Conservation (phyloP, 2,797 vertebrate species). For the Peromyscus aztecus region DNA sequence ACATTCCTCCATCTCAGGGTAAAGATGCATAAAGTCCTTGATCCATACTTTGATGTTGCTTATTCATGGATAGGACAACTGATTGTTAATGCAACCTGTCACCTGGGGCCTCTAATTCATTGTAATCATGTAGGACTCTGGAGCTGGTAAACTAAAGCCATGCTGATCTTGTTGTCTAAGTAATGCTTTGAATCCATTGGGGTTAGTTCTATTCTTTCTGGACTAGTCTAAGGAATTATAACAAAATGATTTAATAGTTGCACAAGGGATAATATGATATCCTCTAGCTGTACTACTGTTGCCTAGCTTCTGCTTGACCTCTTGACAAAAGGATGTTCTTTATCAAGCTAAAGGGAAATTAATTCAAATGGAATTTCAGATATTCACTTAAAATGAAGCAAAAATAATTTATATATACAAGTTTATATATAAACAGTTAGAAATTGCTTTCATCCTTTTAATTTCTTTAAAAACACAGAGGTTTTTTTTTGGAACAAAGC, state of each 20-base stretch:
- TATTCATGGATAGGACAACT: background rate
- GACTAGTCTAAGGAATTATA: conserved; percentile 1
- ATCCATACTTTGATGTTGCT: background rate
- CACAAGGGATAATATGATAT: background rate
- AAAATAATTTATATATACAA: background rate
- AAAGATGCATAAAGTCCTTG: background rate
- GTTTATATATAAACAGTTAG: background rate
- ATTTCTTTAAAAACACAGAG: conserved; percentile 3
- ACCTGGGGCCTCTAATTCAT: background rate
- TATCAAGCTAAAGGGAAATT: background rate
- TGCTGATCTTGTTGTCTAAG: background rate
- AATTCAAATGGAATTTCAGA: conserved; percentile 34
- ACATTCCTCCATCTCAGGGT: background rate
- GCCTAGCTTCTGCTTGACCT: conserved; percentile 19
- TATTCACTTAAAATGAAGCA: conserved; percentile 12
- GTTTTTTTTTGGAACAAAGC: background rate
- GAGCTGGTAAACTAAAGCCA: background rate
- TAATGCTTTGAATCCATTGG: conserved; percentile 7
- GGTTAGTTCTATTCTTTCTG: background rate
- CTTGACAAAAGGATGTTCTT: conserved; percentile 44
- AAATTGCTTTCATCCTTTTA: background rate
- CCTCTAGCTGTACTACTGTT: background rate
- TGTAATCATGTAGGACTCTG: background rate
- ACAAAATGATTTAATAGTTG: background rate
- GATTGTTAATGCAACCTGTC: background rate